Evolutionary conservation across 2,113 vertebrate species (phyloP).

Genomic region (Oreocharis arfaki): DNA sequence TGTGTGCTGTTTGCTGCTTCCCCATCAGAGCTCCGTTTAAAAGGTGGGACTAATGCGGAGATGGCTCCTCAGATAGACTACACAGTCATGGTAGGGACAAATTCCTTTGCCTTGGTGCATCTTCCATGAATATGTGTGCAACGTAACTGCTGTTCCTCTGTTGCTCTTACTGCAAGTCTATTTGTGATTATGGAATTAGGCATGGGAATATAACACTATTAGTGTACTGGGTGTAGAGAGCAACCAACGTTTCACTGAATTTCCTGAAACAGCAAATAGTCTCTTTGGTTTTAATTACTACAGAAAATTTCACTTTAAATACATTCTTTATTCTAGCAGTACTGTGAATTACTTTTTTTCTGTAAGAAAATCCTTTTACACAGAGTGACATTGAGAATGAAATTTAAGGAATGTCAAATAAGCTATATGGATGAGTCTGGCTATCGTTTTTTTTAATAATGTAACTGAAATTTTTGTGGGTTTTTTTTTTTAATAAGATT

Average conservation of each 20-base stretch:
- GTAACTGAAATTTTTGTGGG: neutral
- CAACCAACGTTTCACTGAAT: neutral
- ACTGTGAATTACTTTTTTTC: neutral
- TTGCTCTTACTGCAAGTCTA: neutral
- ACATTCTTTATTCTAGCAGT: neutral
- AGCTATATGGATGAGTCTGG: neutral
- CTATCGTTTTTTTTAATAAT: neutral
- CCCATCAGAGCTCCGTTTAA: slow-evolving; percentile 84
- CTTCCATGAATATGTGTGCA: neutral
- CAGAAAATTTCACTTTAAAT: neutral
- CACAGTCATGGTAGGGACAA: slow-evolving; percentile 78
- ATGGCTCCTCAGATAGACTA: slow-evolving; percentile 99
- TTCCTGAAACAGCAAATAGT: neutral
- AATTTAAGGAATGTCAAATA: neutral
- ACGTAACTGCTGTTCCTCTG: neutral
- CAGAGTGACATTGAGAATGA: neutral
- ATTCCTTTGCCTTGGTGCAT: neutral
- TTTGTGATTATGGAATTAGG: neutral
- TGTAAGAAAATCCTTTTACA: neutral
- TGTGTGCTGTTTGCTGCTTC: slow-evolving; percentile 86
- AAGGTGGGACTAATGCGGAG: slow-evolving; percentile 95
- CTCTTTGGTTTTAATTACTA: neutral
- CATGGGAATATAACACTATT: neutral
- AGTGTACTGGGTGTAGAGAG: neutral
- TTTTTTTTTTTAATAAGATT: neutral